A percentile compares a stretch with the other conserved stretches of the same genome.
Conservation (phyloP, 2,888 invertebrate genomes). For the Spialia ferax region DNA sequence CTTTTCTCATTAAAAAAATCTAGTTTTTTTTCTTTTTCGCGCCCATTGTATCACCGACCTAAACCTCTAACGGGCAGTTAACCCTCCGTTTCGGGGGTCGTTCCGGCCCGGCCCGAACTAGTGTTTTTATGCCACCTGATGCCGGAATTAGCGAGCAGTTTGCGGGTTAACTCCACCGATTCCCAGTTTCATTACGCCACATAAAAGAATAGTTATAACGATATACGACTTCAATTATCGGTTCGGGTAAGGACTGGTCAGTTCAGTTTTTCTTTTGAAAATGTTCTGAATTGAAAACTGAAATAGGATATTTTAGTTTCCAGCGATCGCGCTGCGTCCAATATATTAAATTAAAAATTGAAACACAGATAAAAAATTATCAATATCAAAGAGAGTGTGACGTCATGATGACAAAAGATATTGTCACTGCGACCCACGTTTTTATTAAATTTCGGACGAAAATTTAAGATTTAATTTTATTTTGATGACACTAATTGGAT, state of each 20-base stretch:
- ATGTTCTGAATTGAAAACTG: background rate
- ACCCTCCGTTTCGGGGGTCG: conserved; percentile 58
- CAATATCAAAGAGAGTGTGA: too few relatives aligned
- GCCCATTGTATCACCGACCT: conserved; percentile 34
- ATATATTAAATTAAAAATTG: too few relatives aligned
- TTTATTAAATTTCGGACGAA: too few relatives aligned
- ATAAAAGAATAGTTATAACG: conserved; percentile 44
- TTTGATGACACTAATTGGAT: too few relatives aligned
- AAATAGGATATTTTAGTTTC: too few relatives aligned
- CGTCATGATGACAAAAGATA: too few relatives aligned
- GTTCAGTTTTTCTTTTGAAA: background rate
- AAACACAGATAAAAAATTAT: too few relatives aligned
- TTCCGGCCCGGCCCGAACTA: conserved; percentile 53
- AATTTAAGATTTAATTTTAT: too few relatives aligned
- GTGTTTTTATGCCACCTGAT: conserved; percentile 67
- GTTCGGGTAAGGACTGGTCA: conserved; percentile 10
- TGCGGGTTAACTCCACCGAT: conserved; percentile 51
- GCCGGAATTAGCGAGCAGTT: conserved; percentile 62
- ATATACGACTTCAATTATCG: conserved; percentile 21
- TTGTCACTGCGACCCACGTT: too few relatives aligned
- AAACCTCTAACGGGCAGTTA: conserved; percentile 60
- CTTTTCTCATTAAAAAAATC: background rate
- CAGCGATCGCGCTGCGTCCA: too few relatives aligned
- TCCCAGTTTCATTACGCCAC: conserved; percentile 46
- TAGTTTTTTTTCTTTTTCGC: background rate